These are phyloP conservation scores for Phytoseiulus persimilis DNA, from an alignment of 2,888 invertebrate genomes.

Conservation along the genomic window DNA sequence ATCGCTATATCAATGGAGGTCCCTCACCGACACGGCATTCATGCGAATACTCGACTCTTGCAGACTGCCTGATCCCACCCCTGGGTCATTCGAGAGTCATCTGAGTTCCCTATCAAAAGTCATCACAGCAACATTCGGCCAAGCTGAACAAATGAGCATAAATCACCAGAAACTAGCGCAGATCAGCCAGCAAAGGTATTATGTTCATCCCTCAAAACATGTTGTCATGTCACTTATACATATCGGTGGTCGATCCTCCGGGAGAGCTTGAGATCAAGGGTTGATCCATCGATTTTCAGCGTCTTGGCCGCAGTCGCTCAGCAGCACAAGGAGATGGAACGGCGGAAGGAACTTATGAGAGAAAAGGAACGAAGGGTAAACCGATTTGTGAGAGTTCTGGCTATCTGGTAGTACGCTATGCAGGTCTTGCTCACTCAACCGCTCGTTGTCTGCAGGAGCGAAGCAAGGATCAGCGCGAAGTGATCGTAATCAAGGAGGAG, in stretches of 20 bases:
- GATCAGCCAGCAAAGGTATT: slow-evolving; percentile 31
- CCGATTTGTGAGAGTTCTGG: not conserved
- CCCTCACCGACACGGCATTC: not conserved
- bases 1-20: not conserved
- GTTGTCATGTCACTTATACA: not conserved
- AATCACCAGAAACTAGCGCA: slow-evolving; percentile 31
- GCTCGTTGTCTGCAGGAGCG: not conserved
- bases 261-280: not conserved
- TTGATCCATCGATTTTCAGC: not conserved
- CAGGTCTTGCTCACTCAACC: not conserved
- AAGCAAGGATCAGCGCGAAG: not conserved
- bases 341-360: slow-evolving; percentile 5
- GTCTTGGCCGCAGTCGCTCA: slow-evolving; percentile 28
- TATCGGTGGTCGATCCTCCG: too few relatives aligned
- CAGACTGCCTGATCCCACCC: not conserved
- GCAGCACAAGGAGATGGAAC: slow-evolving; percentile 24
- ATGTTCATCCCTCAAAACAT: too few relatives aligned
- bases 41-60: not conserved
- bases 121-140: slow-evolving; percentile 29
- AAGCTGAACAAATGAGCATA: slow-evolving; percentile 31
- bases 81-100: slow-evolving; percentile 16
- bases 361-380: not conserved
- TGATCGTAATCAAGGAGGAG: slow-evolving; percentile 26
- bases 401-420: not conserved
- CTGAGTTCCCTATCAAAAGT: slow-evolving; percentile 29